Evolutionary conservation across 2,113 vertebrate genomes (phyloP).

Genomic region (Cyprinodon brontotheroides): DNA sequence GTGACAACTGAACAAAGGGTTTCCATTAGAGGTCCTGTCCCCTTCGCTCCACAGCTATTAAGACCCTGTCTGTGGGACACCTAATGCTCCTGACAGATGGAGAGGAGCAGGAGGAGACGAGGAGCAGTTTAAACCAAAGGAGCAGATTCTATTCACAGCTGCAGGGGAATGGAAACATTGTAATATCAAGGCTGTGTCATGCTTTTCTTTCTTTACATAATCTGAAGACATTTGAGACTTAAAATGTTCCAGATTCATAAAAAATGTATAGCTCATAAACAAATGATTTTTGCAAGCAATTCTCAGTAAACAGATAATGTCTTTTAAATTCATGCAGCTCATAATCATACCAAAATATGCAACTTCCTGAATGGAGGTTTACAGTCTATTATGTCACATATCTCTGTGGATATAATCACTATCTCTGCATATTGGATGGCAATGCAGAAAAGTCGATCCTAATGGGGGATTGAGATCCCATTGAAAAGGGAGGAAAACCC

Average conservation of each 20-base stretch:
- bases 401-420: slow-evolving; percentile 21
- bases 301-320: not conserved
- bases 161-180: slow-evolving; percentile 12
- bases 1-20: slow-evolving; percentile 77
- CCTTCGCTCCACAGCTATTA: slow-evolving; percentile 61
- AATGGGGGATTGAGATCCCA: slow-evolving; percentile 2
- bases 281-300: not conserved
- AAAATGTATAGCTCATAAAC: not conserved
- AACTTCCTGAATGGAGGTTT: slow-evolving; percentile 18
- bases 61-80: slow-evolving; percentile 54
- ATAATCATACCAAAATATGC: not conserved
- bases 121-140: slow-evolving; percentile 31
- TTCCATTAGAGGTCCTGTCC: slow-evolving; percentile 71
- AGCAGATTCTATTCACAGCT: slow-evolving; percentile 16
- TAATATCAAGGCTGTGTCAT: not conserved
- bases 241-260: not conserved
- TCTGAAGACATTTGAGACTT: not conserved
- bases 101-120: slow-evolving; percentile 37
- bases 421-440: slow-evolving; percentile 25
- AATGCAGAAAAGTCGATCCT: slow-evolving; percentile 3
- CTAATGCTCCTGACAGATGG: slow-evolving; percentile 60
- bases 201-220: not conserved
- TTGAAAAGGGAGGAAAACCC: not conserved
- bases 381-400: slow-evolving; percentile 19
- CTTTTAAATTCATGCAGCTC: not conserved